These are phyloP conservation scores for Temnothorax nylanderi DNA, from an alignment of 1,140 invertebrate genomes.

Conservation along the genomic window DNA sequence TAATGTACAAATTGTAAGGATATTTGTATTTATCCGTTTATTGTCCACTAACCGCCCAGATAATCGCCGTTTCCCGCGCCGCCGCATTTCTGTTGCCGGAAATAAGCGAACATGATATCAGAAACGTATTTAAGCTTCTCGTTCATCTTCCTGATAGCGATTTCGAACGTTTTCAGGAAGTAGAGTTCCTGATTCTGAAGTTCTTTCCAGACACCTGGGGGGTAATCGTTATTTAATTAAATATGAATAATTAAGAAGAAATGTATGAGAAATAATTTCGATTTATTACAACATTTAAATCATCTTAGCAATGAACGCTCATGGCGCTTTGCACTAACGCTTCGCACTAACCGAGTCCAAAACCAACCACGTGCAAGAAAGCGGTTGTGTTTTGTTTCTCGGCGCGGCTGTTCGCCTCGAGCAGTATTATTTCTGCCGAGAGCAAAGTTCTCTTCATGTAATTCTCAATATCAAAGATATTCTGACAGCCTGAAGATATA, in stretches of 20 bases:
- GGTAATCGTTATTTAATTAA: constrained; percentile 30
- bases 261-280: background rate
- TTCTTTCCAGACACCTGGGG: constrained; percentile 77
- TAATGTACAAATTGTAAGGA: background rate
- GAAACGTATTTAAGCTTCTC: constrained; percentile 81
- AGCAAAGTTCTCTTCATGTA: constrained; percentile 83
- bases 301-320: constrained; percentile 40
- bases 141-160: constrained; percentile 81
- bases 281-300: background rate
- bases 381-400: constrained; percentile 83
- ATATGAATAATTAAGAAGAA: no score
- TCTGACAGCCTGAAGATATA: constrained; percentile 72
- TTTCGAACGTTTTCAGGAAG: constrained; percentile 83
- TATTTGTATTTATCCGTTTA: background rate
- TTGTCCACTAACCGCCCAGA: constrained; percentile 75
- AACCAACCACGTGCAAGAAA: constrained; percentile 84
- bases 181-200: constrained; percentile 81
- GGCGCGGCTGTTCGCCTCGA: constrained; percentile 83
- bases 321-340: no score
- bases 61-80: constrained; percentile 81
- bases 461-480: constrained; percentile 82
- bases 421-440: constrained; percentile 83
- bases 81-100: constrained; percentile 79
- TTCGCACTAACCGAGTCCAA: constrained; percentile 81
- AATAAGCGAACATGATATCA: constrained; percentile 84